A percentile compares a stretch with the other conserved stretches of the same genome.
These are phyloP conservation scores for Oreochromis aureus DNA, from an alignment of 2,113 vertebrate species.

Conservation along the genomic window DNA sequence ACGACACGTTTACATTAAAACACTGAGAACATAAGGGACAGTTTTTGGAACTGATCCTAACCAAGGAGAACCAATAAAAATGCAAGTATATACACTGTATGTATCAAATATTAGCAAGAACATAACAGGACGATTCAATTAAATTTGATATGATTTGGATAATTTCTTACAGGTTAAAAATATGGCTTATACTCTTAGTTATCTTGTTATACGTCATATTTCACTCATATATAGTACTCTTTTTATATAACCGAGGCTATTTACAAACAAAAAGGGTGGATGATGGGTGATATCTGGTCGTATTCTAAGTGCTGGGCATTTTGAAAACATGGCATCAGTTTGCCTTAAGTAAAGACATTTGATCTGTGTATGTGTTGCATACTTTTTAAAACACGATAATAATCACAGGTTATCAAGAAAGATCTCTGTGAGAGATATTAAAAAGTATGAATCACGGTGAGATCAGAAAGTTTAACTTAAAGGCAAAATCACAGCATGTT, in stretches of 20 bases:
- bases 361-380: constrained; percentile 1
- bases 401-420: background rate
- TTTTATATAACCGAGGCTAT: constrained; percentile 65
- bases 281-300: constrained; percentile 32
- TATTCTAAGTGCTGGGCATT: constrained; percentile 32
- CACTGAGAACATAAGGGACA: constrained; percentile 10
- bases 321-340: constrained; percentile 15
- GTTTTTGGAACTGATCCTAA: constrained; percentile 33
- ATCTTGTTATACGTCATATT: constrained; percentile 59
- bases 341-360: constrained; percentile 5
- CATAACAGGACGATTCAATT: constrained; percentile 53
- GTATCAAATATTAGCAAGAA: constrained; percentile 66
- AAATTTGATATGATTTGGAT: constrained; percentile 69
- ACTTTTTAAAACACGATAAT: background rate
- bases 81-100: constrained; percentile 53
- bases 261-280: constrained; percentile 70
- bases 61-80: constrained; percentile 41
- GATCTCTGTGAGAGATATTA: background rate
- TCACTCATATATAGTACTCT: constrained; percentile 56
- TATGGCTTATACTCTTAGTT: constrained; percentile 79
- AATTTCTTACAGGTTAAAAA: constrained; percentile 72
- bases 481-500: constrained; percentile 25
- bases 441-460: constrained; percentile 8
- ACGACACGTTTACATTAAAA: constrained; percentile 26
- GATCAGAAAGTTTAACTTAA: constrained; percentile 9